phyloP scores from a whole-genome alignment of 2,888 invertebrate species.

The Leucoptera coffeella region DNA sequence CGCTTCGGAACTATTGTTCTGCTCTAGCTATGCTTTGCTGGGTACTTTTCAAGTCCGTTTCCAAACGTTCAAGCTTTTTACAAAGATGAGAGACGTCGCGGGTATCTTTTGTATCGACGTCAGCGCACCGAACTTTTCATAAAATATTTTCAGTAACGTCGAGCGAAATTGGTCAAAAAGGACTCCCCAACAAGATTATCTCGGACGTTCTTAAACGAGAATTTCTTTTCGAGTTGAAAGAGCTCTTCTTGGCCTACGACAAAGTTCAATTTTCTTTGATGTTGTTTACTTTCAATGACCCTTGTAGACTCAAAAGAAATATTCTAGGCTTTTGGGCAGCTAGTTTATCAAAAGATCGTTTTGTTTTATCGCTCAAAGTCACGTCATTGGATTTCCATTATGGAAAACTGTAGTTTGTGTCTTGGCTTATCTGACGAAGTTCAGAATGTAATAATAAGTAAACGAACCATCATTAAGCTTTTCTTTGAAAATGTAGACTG shows the following conservation, averaged over 20 bases:
- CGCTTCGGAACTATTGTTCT: no score
- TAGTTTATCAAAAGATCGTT: conserved; percentile 2
- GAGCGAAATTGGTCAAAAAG: conserved; percentile 38
- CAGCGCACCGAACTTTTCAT: conserved; percentile 13
- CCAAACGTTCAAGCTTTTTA: no score
- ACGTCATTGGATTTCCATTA: no score
- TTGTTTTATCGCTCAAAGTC: conserved; percentile 1
- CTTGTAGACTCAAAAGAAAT: conserved; percentile 1
- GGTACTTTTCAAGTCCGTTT: no score
- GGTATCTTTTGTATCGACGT: conserved; percentile 14
- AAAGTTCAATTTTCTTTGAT: conserved; percentile 15
- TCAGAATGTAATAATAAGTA: no score
- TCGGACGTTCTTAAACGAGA: conserved; percentile 8
- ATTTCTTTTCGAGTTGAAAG: neutral
- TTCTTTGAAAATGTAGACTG: no score
- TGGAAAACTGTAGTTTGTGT: no score
- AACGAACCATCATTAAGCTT: no score
- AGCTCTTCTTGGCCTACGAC: neutral
- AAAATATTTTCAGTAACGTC: conserved; percentile 33
- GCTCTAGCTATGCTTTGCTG: no score
- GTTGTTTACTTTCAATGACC: neutral
- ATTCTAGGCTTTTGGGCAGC: conserved; percentile 1
- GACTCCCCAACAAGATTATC: conserved; percentile 31
- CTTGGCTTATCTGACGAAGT: no score
- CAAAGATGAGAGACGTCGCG: no score